Base-by-base conservation (phyloP, 2,888 invertebrate species). In the Scelioninae gen. 1 region DNA sequence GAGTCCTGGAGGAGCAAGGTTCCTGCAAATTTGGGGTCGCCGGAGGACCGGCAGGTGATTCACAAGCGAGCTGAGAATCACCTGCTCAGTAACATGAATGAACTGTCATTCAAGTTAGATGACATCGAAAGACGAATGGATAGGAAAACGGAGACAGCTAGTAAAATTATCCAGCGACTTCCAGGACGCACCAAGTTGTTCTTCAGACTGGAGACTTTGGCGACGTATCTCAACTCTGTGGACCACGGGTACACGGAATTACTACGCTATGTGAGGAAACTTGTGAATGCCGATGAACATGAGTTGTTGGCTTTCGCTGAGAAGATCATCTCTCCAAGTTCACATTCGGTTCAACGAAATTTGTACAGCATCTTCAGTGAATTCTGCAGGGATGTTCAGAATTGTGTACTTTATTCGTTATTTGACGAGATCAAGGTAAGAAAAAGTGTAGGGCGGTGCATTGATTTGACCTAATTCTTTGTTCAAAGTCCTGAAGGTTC, bases 1-100 rank as follows among this genome's bases (percentile, higher is more conserved):
- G 89, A 92, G 49, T 87, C 88, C 0, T 86, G 89, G 84, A 85
- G 90, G 1, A 56, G 87, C 45, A 78, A 90, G 8, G 72, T 79
- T 5, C 86, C 86, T 0, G 72, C 62, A 1, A 53, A 58, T 0
- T 79, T 84, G 0, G 85, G 75, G 8, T 83, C 84, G 6, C 49
- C 53, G 8, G 94, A 94, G 85, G 82, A 94, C 40, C 63, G 62
- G 34, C 55, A 15, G 40, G 32, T 77, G n/a, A 1, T 40, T 7
- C 69, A 23, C 3, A 77, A 77, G 34, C 93, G 94, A 86, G 94
- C 94, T 86, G 95, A 96, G 87, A 93, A 93, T 11, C 86, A 88
- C 15, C 11, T 92, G 2, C 86, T 88, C 56, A 85, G 85, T n/a
- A 83, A 84, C 5, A 91, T 92, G 4, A 77, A 82, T 0, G 51